Percentiles rank a stretch among this genome's conserved stretches.
Evolutionary conservation across 2,888 invertebrate genomes (phyloP).

Genomic region (Drosophila stalkeri): DNA sequence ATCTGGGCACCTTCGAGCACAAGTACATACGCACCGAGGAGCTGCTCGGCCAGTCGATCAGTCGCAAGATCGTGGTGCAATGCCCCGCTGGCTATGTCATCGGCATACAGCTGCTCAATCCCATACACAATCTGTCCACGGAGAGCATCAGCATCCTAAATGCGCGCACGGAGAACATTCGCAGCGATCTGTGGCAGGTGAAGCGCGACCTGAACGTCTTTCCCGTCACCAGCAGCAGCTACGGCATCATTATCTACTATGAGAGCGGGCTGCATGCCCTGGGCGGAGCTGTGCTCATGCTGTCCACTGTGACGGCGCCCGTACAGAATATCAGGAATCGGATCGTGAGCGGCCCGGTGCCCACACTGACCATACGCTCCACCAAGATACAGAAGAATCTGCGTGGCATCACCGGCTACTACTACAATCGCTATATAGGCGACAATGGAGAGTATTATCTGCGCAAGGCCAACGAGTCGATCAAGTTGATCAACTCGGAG

Average conservation of each 20-base stretch:
- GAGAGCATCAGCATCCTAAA: constrained; percentile 93
- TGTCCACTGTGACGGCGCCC: constrained; percentile 91
- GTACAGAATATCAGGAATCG: constrained; percentile 90
- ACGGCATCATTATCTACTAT: constrained; percentile 92
- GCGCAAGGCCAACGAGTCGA: constrained; percentile 94
- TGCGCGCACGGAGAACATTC: constrained; percentile 88
- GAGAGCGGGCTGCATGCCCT: constrained; percentile 91
- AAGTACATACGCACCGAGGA: constrained; percentile 92
- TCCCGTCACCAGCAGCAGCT: constrained; percentile 94
- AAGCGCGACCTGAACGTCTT: constrained; percentile 94
- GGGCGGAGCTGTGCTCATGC: constrained; percentile 92
- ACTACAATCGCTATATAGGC: constrained; percentile 95
- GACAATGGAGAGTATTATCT: constrained; percentile 94
- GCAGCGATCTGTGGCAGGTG: constrained; percentile 91
- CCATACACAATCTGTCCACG: constrained; percentile 94
- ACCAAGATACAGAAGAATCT: constrained; percentile 92
- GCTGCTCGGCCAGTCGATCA: constrained; percentile 87
- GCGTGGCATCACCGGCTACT: constrained; percentile 92
- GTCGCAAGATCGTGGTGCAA: constrained; percentile 87
- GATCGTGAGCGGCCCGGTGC: constrained; percentile 92
- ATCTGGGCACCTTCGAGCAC: constrained; percentile 90
- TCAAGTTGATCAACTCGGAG: constrained; percentile 92
- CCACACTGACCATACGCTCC: constrained; percentile 90
- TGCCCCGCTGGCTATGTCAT: constrained; percentile 94
- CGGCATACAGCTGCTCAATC: constrained; percentile 95